Evolutionary conservation across 37 sponge, comb jelly and placozoan species (phyloP).

Genomic region (Aplysina aerophoba): DNA sequence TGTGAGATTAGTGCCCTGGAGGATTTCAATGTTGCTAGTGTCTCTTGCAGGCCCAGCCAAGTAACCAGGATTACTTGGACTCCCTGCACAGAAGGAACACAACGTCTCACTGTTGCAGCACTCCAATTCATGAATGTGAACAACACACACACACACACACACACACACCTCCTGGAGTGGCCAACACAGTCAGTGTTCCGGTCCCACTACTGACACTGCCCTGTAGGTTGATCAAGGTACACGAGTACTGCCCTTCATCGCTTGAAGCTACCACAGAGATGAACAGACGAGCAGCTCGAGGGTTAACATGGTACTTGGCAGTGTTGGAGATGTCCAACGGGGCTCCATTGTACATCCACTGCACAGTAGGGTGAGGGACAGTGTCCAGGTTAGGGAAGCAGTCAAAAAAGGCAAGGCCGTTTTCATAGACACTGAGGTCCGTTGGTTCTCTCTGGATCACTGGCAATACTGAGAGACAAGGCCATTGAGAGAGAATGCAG

Average conservation of each 20-base stretch:
- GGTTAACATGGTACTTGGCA: neutral
- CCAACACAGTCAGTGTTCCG: neutral
- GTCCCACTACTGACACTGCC: neutral
- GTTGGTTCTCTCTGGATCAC: neutral
- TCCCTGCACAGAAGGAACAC: no score
- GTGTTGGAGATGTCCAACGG: neutral
- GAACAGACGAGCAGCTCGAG: conserved; percentile 5
- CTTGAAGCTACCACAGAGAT: neutral
- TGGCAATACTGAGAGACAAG: neutral
- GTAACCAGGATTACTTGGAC: no score
- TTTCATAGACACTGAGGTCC: neutral
- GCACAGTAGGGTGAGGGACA: conserved; percentile 14
- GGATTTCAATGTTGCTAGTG: neutral
- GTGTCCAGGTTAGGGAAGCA: neutral
- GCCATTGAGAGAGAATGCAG: no score
- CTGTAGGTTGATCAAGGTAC: neutral
- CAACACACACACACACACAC: no score
- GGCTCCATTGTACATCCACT: neutral
- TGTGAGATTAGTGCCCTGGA: neutral
- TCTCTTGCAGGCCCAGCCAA: no score
- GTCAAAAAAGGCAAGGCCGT: neutral
- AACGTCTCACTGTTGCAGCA: no score
- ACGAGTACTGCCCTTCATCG: neutral
- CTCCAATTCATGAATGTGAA: no score
- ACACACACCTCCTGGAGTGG: neutral